Conservation (phyloP, 2,113 vertebrate genomes). For the Labeo catla region DNA sequence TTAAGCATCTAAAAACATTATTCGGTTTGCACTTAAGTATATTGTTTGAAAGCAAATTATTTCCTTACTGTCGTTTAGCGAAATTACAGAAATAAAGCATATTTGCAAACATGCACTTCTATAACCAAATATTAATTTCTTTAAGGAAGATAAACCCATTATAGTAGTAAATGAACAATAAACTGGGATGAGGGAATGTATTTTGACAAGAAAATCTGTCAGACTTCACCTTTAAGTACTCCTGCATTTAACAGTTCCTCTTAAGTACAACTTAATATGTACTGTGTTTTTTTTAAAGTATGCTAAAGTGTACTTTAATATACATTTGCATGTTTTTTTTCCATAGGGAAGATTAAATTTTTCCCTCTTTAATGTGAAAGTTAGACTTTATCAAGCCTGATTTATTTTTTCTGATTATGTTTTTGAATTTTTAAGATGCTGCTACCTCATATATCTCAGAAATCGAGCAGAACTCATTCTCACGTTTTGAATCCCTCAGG, state of each 20-base stretch:
- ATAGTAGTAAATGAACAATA: not conserved
- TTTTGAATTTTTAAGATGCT: not conserved
- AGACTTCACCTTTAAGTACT: too few relatives aligned
- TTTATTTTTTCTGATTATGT: not conserved
- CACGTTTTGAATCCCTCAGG: slow-evolving; percentile 68
- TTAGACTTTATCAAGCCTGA: not conserved
- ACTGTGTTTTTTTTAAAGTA: too few relatives aligned
- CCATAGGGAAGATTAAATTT: not conserved
- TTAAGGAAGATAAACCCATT: not conserved
- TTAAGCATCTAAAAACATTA: not conserved
- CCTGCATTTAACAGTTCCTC: too few relatives aligned
- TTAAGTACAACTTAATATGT: too few relatives aligned
- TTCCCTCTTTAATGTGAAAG: not conserved
- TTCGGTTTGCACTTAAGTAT: not conserved
- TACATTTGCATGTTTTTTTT: not conserved
- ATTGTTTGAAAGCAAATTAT: too few relatives aligned
- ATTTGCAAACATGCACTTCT: not conserved
- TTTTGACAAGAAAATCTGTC: too few relatives aligned
- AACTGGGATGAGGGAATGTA: not conserved
- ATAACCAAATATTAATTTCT: not conserved
- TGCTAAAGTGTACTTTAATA: too few relatives aligned
- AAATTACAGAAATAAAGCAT: too few relatives aligned
- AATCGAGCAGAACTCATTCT: not conserved
- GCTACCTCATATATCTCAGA: not conserved
- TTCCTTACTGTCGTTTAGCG: too few relatives aligned